Percentiles rank a stretch among this genome's conserved stretches.
phyloP scores from a whole-genome alignment of 2,888 invertebrate genomes.

The Ernsta delagoae region DNA sequence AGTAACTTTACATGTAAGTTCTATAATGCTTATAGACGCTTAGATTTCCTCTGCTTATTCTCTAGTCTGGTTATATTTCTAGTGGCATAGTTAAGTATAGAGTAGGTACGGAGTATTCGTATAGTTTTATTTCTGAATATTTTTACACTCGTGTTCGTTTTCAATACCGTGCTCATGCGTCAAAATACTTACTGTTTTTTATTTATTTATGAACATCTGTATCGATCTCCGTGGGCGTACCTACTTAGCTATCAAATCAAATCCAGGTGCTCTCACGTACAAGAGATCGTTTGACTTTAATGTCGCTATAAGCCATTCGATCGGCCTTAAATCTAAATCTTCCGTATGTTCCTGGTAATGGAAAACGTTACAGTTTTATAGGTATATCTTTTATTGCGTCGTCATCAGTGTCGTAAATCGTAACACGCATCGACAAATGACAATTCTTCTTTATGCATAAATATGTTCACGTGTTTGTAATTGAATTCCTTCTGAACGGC shows the following conservation, averaged over 20 bases:
- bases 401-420: constrained; percentile 11
- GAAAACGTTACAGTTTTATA: constrained; percentile 40
- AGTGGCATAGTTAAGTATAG: neutral
- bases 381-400: constrained; percentile 38
- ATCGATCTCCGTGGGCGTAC: no score
- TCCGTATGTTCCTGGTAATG: constrained; percentile 31
- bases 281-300: constrained; percentile 35
- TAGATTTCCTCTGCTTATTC: neutral
- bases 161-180: no score
- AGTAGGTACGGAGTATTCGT: neutral
- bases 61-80: neutral
- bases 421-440: constrained; percentile 32
- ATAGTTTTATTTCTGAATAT: no score
- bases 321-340: constrained; percentile 31
- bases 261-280: constrained; percentile 32
- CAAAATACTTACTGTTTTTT: no score
- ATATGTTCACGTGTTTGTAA: no score
- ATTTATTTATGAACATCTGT: no score
- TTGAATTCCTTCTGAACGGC: no score
- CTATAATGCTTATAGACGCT: no score
- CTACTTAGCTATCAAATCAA: neutral
- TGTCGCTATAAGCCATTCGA: constrained; percentile 32
- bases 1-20: no score
- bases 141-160: no score
- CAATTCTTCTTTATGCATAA: no score